A percentile compares a stretch with the other conserved stretches of the same genome.
These are phyloP conservation scores for Drosophila acutilabella DNA, from an alignment of 2,888 invertebrate genomes.

Conservation along the genomic window DNA sequence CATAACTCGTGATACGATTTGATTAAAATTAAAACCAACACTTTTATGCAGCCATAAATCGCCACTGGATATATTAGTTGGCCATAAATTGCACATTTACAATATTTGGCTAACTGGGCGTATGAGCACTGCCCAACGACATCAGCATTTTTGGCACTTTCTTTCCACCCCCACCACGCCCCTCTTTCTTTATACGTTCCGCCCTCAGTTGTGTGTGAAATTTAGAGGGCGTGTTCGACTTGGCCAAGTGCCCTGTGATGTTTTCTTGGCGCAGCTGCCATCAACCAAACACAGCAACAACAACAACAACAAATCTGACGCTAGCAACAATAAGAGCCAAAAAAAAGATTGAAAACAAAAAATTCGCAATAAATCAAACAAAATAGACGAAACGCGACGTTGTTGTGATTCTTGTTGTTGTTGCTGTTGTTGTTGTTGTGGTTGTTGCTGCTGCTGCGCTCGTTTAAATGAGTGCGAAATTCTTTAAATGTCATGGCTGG, in stretches of 20 bases:
- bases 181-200: neutral
- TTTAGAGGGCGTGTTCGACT: constrained; percentile 49
- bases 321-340: constrained; percentile 33
- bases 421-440: constrained; percentile 3
- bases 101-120: constrained; percentile 56
- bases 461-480: constrained; percentile 72
- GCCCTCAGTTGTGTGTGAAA: constrained; percentile 5
- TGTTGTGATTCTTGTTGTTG: constrained; percentile 14
- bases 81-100: constrained; percentile 55
- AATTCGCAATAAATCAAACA: constrained; percentile 66
- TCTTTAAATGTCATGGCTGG: constrained; percentile 76
- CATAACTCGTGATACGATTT: constrained; percentile 19
- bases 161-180: neutral
- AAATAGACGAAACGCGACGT: constrained; percentile 68
- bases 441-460: constrained; percentile 30
- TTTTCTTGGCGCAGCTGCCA: constrained; percentile 69
- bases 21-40: constrained; percentile 32
- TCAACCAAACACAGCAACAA: constrained; percentile 9
- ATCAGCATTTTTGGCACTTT: neutral
- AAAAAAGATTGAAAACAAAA: constrained; percentile 28
- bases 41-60: constrained; percentile 61
- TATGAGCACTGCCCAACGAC: constrained; percentile 57
- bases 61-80: constrained; percentile 62
- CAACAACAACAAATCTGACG: constrained; percentile 32
- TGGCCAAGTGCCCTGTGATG: constrained; percentile 49